Base-by-base conservation (phyloP, 1,140 invertebrate genomes). In the Sarcophaga peregrina region DNA sequence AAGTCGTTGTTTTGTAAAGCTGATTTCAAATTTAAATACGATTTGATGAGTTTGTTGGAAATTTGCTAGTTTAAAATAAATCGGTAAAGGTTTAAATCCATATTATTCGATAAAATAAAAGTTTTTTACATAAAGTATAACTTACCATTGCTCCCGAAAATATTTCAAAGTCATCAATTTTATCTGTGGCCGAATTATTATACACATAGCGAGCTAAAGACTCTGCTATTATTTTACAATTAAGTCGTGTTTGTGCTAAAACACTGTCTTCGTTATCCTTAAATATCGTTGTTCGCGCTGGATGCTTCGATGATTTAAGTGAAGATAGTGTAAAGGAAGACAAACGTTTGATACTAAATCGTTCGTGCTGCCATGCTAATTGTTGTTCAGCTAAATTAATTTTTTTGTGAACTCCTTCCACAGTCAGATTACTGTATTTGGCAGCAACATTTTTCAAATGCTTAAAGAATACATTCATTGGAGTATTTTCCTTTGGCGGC, bases 351-450 rank as follows among this genome's bases (percentile, higher is more conserved):
- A 99, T 97, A 88, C 97, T 98, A 90, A 96, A 99, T 86, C 97
- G 92, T 90, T 99, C 98, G 88, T 99, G 98, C 90, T 99, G 98
- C 98, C 98, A 99, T 0, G 97, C 96, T 48, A 99, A 90, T 82
- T 94, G 93, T 82, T 97, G 96, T 80, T 99, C 97, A 1, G 97
- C 97, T n/a, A 99, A 91, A 92, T 99, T 98, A 85, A 99, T 99
- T 92, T 99, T 99, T 91, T 99, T 99, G 87, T 99, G 98, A 13
- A 98, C 92, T 78, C 97, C 93, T 86, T 96, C 94, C 45, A 97
- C 93, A 6, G 92, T 93, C 0, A 95, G 86, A 20, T 92, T 91
- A 37, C 15, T 50, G 84, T 91, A 87, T 7, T 87, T 85, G 0
- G 90, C 88, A 8, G 93, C 91, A 0, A 93, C 91, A 37, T 91